Evolutionary conservation across 1,140 invertebrate species (phyloP), one percentile per base, ranked within the genome.

Genomic region (Catajapyx aquilonaris): DNA sequence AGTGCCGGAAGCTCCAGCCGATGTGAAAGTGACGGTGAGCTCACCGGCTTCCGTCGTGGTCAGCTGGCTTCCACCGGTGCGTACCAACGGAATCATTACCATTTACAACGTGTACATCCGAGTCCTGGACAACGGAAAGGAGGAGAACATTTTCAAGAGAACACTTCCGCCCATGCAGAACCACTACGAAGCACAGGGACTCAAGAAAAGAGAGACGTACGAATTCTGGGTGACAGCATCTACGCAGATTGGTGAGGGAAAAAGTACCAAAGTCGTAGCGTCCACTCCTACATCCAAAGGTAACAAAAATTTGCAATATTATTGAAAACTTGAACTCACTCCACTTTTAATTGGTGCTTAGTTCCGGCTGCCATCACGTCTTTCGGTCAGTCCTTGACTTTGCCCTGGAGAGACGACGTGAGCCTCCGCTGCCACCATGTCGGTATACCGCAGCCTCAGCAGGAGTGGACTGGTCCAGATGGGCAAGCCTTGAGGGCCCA

Each of bases 1-100:
- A 66, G 65, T 60, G n/a, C 65, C 65, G 13, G 59, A 53, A 17
- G 38, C 51, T 31, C 64, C 64, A 20, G 52, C 52, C 4, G 56
- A 50, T 10, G 57, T 67, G 15, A 67, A 65, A 47, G 57, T 57
- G 0, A 40, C 61, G 17, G 46, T 57, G 2, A 53, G 51, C 15
- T 56, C 56, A 31, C 41, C 50, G 19, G 52, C 43, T n/a, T 55
- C 54, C 18, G 47, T 65, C 3, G 42, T 64, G 11, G 56, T 66
- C 1, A 48, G 47, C 36, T 56, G 54, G 67, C 53, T 55, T 39
- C 56, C 55, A 15, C 66, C 67, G 10, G 31, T 43, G n/a, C 46
- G 57, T 34, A 51, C 55, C 11, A 68, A 68, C 48, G 66, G 66
- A 3, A 40, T 59, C 34, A 48, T 69, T 15, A 58, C 48, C 9